These are phyloP conservation scores for Gambusia yucatana DNA, from an alignment of 2,797 vertebrate genomes.

Conservation along the genomic window DNA sequence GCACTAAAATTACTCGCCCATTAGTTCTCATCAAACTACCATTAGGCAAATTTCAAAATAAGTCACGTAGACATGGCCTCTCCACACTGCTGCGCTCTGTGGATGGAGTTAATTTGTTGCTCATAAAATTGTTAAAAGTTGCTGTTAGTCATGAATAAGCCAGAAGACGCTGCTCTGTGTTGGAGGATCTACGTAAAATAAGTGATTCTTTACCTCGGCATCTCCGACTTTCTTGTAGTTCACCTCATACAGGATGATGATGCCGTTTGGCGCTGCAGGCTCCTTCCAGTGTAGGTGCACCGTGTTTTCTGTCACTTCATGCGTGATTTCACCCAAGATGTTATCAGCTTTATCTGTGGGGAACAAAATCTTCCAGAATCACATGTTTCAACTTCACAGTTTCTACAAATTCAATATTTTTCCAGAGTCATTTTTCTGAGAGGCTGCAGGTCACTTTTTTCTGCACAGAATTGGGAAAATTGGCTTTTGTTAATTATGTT, in stretches of 20 bases:
- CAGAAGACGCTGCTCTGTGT: conserved; percentile 12
- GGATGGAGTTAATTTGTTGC: conserved; percentile 19
- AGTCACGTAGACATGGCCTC: conserved; percentile 15
- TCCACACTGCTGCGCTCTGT: conserved; percentile 3
- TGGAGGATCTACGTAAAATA: conserved; percentile 8
- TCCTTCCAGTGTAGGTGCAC: conserved; percentile 91
- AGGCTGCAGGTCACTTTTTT: neutral
- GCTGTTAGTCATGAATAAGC: conserved; percentile 25
- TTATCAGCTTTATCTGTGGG: conserved; percentile 91
- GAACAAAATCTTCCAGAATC: conserved; percentile 2
- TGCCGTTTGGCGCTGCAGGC: conserved; percentile 89
- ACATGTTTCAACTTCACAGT: neutral
- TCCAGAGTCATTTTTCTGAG: too few species aligned
- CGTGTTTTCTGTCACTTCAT: conserved; percentile 84
- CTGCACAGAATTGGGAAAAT: too few species aligned
- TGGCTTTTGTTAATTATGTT: too few species aligned
- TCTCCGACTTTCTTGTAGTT: conserved; percentile 90
- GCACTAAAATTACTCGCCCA: conserved; percentile 28
- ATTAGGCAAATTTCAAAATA: conserved; percentile 28
- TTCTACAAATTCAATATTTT: neutral
- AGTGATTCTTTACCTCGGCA: conserved; percentile 84
- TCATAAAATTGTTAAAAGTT: conserved; percentile 22
- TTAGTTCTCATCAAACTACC: conserved; percentile 43
- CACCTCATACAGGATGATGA: conserved; percentile 95
- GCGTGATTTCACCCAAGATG: conserved; percentile 83